These are phyloP conservation scores for Gasterosteus aculeatus DNA, from an alignment of 2,113 vertebrate species.

Conservation along the genomic window DNA sequence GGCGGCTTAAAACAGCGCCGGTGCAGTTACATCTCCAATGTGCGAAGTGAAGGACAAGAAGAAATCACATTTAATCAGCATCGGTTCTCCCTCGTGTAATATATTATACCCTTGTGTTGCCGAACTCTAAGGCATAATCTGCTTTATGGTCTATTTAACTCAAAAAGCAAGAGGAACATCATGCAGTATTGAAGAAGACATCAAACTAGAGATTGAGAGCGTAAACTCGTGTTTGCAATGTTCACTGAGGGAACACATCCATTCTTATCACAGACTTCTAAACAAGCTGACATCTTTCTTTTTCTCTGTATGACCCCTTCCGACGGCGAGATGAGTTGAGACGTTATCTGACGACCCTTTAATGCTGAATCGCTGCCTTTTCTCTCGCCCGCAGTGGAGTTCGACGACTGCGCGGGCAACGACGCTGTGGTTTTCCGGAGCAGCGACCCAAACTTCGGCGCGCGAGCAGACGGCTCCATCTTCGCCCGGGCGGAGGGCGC, in stretches of 20 bases:
- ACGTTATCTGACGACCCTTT: neutral
- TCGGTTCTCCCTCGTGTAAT: neutral
- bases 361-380: constrained; percentile 7
- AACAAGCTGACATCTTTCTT: no score
- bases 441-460: constrained; percentile 87
- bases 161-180: neutral
- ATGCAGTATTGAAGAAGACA: neutral
- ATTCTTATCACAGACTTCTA: neutral
- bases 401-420: constrained; percentile 88
- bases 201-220: neutral
- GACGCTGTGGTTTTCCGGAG: constrained; percentile 84
- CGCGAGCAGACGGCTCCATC: constrained; percentile 86
- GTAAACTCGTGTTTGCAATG: neutral
- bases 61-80: neutral
- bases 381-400: constrained; percentile 84
- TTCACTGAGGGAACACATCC: neutral
- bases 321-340: no score
- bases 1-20: no score
- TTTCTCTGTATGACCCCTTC: no score
- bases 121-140: neutral
- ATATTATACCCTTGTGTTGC: neutral
- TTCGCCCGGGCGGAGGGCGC: constrained; percentile 79
- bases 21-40: no score
- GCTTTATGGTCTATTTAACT: neutral
- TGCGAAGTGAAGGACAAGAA: neutral